These are phyloP conservation scores for Nycticorax nycticorax DNA, from an alignment of 2,113 vertebrate genomes.

Conservation along the genomic window DNA sequence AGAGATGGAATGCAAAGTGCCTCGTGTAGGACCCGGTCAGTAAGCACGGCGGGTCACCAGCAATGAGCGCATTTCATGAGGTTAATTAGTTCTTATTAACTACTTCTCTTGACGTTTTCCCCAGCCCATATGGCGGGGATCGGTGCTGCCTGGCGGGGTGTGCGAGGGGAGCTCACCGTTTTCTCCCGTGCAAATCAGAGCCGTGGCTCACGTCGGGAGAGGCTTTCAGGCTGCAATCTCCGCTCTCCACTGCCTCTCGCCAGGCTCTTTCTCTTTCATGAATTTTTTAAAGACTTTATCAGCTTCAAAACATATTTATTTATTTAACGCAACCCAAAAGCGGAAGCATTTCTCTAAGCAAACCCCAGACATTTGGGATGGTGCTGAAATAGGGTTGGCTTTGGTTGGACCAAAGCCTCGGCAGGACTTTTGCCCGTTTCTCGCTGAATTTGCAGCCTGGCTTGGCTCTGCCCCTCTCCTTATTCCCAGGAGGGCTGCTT, in stretches of 20 bases:
- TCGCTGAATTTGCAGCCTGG: not conserved
- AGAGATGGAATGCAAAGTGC: not conserved
- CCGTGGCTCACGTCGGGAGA: accelerated
- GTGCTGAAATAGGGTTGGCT: not conserved
- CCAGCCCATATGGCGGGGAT: not conserved
- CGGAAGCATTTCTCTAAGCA: not conserved
- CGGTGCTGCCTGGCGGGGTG: not conserved
- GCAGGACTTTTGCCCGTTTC: not conserved
- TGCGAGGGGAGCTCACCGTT: not conserved
- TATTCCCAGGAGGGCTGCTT: not conserved
- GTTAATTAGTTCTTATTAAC: constrained; percentile 55
- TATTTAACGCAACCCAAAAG: not conserved
- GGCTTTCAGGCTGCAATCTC: not conserved
- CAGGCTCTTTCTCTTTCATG: not conserved
- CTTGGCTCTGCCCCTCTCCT: not conserved
- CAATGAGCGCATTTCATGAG: not conserved
- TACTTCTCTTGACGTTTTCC: not conserved
- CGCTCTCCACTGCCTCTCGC: not conserved
- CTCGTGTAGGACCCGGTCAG: not conserved
- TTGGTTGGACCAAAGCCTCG: not conserved
- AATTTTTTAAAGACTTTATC: not conserved
- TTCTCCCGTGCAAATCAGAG: not conserved
- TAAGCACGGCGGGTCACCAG: not conserved
- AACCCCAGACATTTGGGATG: not conserved
- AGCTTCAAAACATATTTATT: not conserved